Conservation (phyloP, 2,113 vertebrate genomes). For the Tichodroma muraria region DNA sequence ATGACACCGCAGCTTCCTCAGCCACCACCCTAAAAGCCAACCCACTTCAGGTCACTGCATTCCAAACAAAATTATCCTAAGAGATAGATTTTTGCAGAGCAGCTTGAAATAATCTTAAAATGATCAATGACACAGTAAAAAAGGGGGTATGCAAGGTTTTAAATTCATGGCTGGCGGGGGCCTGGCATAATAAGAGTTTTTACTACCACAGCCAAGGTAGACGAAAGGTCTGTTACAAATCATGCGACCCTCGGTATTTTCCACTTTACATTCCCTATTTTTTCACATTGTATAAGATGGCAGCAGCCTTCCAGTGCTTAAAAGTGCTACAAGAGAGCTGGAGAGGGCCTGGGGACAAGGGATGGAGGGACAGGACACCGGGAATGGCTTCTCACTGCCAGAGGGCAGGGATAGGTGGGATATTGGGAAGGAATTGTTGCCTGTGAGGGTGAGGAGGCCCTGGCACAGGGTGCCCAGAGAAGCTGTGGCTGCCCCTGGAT, state of each 20-base stretch:
- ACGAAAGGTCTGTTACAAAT: neutral
- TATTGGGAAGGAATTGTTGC: fast-evolving
- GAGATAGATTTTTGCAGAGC: neutral
- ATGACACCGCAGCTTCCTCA: neutral
- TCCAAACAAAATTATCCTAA: neutral
- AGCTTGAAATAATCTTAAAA: neutral
- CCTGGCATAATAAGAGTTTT: fast-evolving
- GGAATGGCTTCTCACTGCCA: neutral
- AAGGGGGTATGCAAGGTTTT: neutral
- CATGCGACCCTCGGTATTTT: neutral
- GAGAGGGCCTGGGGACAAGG: neutral
- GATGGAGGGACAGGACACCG: neutral
- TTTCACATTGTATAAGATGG: neutral
- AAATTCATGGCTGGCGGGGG: neutral
- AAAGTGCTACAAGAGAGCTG: neutral
- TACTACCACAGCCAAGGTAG: neutral
- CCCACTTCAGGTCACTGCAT: neutral
- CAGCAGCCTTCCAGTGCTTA: neutral
- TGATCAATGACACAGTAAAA: neutral
- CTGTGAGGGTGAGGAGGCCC: fast-evolving
- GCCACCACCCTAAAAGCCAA: neutral
- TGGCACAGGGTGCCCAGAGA: fast-evolving
- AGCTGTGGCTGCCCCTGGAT: neutral
- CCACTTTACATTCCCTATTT: neutral
- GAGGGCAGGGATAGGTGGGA: fast-evolving